Percentiles rank a stretch among this genome's conserved stretches.
Conservation (phyloP, 2,113 vertebrate genomes). For the Isichthys henryi region DNA sequence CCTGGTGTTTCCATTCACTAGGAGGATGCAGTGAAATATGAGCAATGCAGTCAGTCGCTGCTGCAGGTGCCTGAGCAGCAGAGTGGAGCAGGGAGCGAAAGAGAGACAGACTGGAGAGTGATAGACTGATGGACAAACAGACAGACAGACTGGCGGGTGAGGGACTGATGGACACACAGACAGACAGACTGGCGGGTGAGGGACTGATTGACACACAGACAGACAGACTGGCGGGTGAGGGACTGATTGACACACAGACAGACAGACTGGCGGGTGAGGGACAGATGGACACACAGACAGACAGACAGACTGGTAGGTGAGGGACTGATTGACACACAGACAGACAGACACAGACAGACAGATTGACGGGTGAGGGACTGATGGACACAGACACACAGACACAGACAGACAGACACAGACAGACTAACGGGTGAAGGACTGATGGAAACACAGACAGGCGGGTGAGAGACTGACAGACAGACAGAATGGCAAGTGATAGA, state of each 20-base stretch:
- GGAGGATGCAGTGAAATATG: not conserved
- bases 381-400: too few species aligned
- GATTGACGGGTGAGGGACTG: too few species aligned
- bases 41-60: not conserved
- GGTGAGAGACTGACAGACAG: not conserved
- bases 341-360: too few species aligned
- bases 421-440: not conserved
- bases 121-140: conserved; percentile 35
- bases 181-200: not conserved
- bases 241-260: not conserved
- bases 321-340: not conserved
- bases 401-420: too few species aligned
- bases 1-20: not conserved
- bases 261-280: not conserved
- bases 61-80: not conserved
- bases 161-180: too few species aligned
- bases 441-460: too few species aligned
- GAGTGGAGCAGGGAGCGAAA: not conserved
- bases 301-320: not conserved
- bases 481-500: too few species aligned
- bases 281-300: not conserved
- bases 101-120: not conserved
- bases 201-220: not conserved
- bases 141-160: not conserved
- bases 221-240: not conserved